Conservation (phyloP, 2,888 invertebrate genomes). For the Chouioia cunea region DNA sequence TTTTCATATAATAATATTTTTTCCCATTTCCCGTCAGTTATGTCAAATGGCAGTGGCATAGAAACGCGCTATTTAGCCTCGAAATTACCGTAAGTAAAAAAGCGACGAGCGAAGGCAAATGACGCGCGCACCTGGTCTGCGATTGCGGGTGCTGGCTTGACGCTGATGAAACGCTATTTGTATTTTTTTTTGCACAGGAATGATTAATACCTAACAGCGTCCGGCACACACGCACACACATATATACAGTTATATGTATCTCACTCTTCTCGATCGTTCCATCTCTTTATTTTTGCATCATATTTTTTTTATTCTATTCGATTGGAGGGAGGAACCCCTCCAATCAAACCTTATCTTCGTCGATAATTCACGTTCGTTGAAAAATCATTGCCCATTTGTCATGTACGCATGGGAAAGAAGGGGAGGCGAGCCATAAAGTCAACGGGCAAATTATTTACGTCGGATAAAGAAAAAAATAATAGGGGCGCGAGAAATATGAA, state of each 20-base stretch:
- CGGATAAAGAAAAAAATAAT: no score
- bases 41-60: neutral
- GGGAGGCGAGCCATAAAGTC: slow-evolving; percentile 2
- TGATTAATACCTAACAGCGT: slow-evolving; percentile 47
- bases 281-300: slow-evolving; percentile 36
- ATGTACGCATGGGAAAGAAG: neutral
- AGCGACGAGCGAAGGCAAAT: slow-evolving; percentile 12
- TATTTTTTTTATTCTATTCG: slow-evolving; percentile 1
- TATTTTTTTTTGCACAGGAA: slow-evolving; percentile 47
- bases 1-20: no score
- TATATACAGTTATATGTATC: slow-evolving; percentile 6
- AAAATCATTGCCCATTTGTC: slow-evolving; percentile 24
- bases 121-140: slow-evolving; percentile 29
- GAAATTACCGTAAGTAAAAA: neutral
- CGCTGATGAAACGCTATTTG: slow-evolving; percentile 54
- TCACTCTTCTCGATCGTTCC: slow-evolving; percentile 20
- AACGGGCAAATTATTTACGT: no score
- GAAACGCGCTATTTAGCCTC: slow-evolving; percentile 6
- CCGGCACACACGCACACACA: slow-evolving; percentile 5
- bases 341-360: slow-evolving; percentile 18
- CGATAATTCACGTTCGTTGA: neutral
- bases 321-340: no score
- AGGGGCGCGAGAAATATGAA: no score
- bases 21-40: no score
- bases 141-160: slow-evolving; percentile 28